phyloP scores from a whole-genome alignment of 1,140 invertebrate genomes.

The Nixonia krombeini region DNA sequence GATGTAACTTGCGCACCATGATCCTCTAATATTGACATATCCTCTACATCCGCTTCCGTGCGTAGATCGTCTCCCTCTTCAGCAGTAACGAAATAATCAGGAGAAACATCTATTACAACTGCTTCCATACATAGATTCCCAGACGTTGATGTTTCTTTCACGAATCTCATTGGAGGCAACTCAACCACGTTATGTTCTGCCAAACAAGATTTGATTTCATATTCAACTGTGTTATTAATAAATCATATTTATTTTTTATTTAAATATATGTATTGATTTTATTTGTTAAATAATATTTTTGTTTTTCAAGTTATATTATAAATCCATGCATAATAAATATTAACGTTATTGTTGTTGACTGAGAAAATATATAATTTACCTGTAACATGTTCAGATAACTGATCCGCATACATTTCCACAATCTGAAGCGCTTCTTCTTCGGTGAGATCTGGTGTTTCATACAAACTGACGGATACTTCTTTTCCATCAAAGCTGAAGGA shows the following conservation, averaged over 20 bases:
- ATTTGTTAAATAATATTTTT: not conserved
- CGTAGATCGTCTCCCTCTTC: constrained; percentile 87
- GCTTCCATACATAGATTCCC: constrained; percentile 91
- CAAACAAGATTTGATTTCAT: constrained; percentile 8
- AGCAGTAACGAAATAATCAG: constrained; percentile 82
- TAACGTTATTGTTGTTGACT: no score
- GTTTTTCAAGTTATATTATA: no score
- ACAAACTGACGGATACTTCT: constrained; percentile 90
- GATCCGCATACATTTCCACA: constrained; percentile 94
- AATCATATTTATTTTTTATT: no score
- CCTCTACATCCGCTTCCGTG: constrained; percentile 88
- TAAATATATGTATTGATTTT: no score
- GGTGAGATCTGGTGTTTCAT: constrained; percentile 92
- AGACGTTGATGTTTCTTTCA: constrained; percentile 89
- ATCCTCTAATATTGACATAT: constrained; percentile 83
- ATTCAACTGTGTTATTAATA: no score
- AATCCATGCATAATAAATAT: no score
- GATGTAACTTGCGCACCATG: constrained; percentile 72
- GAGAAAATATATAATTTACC: constrained; percentile 62
- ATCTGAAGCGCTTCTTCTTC: constrained; percentile 93
- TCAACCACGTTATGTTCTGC: constrained; percentile 88
- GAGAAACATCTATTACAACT: constrained; percentile 91
- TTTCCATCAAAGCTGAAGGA: constrained; percentile 93
- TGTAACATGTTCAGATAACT: constrained; percentile 89
- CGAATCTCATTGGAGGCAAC: constrained; percentile 88